phyloP scores from a whole-genome alignment of 2,113 vertebrate species.

The Triplophysa tibetana region DNA sequence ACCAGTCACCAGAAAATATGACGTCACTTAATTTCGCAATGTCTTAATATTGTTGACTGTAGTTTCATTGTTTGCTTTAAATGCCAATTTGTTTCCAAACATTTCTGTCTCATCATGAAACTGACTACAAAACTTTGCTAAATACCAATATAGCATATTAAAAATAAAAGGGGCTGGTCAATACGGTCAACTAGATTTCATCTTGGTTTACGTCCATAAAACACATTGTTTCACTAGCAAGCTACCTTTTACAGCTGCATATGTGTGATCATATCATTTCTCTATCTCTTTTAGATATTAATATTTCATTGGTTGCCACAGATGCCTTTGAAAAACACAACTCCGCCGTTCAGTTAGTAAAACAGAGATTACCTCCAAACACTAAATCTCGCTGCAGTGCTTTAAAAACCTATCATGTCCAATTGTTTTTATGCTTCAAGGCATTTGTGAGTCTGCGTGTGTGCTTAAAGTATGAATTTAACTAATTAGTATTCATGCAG shows the following conservation, averaged over 20 bases:
- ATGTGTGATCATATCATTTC: conserved; percentile 31
- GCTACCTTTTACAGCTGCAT: background rate
- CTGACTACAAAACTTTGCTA: conserved; percentile 15
- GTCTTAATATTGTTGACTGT: background rate
- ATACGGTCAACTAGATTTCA: background rate
- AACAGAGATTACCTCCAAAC: conserved; percentile 56
- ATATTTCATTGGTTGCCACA: conserved; percentile 75
- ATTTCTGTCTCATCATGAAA: background rate
- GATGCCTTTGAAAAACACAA: conserved; percentile 71
- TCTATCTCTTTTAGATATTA: conserved; percentile 60
- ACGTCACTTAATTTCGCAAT: background rate
- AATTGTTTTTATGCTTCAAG: conserved; percentile 11
- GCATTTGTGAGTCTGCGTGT: background rate
- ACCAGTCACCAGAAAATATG: background rate
- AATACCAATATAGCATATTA: conserved; percentile 2
- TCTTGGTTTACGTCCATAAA: background rate
- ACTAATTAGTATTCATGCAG: background rate
- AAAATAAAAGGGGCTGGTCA: conserved; percentile 36
- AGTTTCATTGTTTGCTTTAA: background rate
- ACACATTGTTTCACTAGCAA: no score
- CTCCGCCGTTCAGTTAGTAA: conserved; percentile 56
- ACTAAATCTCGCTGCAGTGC: conserved; percentile 44
- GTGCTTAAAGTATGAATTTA: background rate
- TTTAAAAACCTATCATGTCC: conserved; percentile 12
- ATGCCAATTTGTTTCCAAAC: background rate